phyloP scores from a whole-genome alignment of 2,888 invertebrate genomes.

The Trilocha varians region DNA sequence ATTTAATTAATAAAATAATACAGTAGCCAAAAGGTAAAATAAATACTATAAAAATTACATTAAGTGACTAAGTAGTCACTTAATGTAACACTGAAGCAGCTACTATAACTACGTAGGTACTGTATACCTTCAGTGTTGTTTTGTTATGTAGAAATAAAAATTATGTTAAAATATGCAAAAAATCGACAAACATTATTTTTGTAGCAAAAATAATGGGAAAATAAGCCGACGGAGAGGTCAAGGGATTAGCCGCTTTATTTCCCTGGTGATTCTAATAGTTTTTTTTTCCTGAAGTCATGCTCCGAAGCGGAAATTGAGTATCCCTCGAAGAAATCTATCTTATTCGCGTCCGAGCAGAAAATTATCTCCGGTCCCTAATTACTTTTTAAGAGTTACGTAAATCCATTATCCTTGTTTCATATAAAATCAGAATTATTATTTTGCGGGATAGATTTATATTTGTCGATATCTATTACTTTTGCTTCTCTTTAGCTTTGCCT shows the following conservation, averaged over 20 bases:
- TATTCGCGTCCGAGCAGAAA: conserved; percentile 14
- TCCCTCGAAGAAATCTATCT: conserved; percentile 9
- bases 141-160: too few species aligned
- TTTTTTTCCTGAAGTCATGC: conserved; percentile 8
- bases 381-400: conserved; percentile 2
- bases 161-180: too few species aligned
- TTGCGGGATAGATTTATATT: neutral
- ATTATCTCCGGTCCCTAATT: conserved; percentile 8
- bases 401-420: conserved; percentile 1
- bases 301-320: conserved; percentile 15
- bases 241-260: conserved; percentile 14
- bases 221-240: conserved; percentile 5
- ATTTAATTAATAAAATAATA: too few species aligned
- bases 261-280: conserved; percentile 12
- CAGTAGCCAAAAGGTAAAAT: too few species aligned
- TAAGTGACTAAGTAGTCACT: too few species aligned
- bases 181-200: neutral
- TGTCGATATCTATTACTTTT: too few species aligned
- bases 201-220: conserved; percentile 6
- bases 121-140: too few species aligned
- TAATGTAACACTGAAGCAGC: too few species aligned
- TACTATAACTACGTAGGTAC: too few species aligned
- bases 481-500: too few species aligned
- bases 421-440: neutral
- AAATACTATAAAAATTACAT: too few species aligned